These are phyloP conservation scores for Equus quagga DNA, from an alignment of 2,113 vertebrate genomes.

Conservation along the genomic window DNA sequence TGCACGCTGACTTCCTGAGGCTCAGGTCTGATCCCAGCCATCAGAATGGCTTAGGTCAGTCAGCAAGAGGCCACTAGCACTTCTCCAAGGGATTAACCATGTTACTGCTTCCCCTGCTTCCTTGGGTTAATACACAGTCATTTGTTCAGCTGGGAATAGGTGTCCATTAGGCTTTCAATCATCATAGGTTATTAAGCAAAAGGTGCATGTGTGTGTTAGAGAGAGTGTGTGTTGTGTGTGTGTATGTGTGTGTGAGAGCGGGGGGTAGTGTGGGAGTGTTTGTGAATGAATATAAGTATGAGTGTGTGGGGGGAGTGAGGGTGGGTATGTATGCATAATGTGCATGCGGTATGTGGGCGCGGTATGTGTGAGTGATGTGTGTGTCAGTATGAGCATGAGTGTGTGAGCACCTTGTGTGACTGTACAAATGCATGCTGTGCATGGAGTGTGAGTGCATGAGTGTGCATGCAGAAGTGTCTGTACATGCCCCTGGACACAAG, in stretches of 20 bases:
- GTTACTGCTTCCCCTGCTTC: not conserved
- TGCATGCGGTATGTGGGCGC: not conserved
- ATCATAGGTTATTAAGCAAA: not conserved
- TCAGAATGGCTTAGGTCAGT: not conserved
- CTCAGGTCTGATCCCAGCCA: not conserved
- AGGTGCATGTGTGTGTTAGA: not conserved
- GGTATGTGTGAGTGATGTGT: not conserved
- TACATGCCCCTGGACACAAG: not conserved
- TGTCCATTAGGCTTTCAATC: not conserved
- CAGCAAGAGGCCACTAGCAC: not conserved
- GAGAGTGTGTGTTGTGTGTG: not conserved
- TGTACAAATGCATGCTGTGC: not conserved
- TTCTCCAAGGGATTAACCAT: not conserved
- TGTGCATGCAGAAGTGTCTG: too few species aligned
- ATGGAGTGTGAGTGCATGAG: accelerated
- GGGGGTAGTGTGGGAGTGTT: not conserved
- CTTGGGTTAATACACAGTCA: not conserved
- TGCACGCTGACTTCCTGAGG: not conserved
- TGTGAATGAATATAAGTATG: not conserved
- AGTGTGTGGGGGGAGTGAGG: not conserved
- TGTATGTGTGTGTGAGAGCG: not conserved
- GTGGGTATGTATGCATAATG: too few species aligned
- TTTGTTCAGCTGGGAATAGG: not conserved
- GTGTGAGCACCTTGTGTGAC: not conserved
- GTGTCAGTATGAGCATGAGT: not conserved